Base-by-base conservation (phyloP, 2,797 vertebrate species). In the Arvicola amphibius region DNA sequence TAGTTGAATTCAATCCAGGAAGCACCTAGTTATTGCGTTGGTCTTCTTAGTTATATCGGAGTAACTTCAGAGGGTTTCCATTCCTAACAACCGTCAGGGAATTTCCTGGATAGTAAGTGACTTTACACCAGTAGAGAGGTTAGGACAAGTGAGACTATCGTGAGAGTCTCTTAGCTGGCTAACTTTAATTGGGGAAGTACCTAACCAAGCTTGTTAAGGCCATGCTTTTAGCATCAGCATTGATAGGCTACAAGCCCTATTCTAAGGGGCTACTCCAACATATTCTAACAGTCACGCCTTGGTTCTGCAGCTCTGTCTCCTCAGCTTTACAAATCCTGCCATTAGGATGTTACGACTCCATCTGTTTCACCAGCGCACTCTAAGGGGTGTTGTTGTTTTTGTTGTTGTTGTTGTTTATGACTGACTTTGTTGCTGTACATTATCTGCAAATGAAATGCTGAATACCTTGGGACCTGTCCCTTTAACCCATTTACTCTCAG, bases 401-500 rank as follows among this genome's bases (percentile, higher is more conserved):
- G 56, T 56, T 56, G 48, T 56, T 56, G 19, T 90, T 97, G 92
- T 94, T 95, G 93, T 97, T 98, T 95, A 91, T 94, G 86, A 96
- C 95, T 97, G 94, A 96, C 90, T 96, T 85, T 88, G 65, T 34
- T 40, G 56, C 76, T 93, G 81, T 40, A 59, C 69, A 59, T 95
- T 80, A 81, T 95, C 67, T 91, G 92, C 83, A 61, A 32, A 97
- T 92, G 65, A 56, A 88, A 19, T 71, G 69, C 96, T 51, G 71
- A 92, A 65, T 90, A 88, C 73, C 83, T 74, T 81, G 94, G 93
- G 90, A 89, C 56, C 61, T 97, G 90, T 88, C 48, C 81, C 61
- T 93, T 86, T 69, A 48, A 63, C 90, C 81, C 74, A 71, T 76
- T 87, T 76, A 17, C 67, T 84, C 63, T 89, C 95, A 76, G 56